Evolutionary conservation across 1,140 invertebrate species (phyloP).

Genomic region (Scaptomyza montana): DNA sequence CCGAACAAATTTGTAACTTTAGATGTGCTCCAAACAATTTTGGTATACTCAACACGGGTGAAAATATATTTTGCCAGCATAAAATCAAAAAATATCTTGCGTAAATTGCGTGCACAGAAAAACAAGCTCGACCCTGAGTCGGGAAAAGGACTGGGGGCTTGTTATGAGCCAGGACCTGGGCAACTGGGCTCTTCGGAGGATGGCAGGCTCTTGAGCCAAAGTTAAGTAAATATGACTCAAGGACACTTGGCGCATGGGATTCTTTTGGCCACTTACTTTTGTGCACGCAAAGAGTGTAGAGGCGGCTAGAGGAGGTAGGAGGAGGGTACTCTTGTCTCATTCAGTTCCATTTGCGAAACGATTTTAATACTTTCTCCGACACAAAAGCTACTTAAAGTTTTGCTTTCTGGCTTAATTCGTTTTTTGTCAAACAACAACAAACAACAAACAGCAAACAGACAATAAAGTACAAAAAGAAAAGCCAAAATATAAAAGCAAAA

Average conservation of each 20-base stretch:
- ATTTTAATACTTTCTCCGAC: constrained; percentile 75
- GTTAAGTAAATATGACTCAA: constrained; percentile 81
- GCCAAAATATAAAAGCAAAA: constrained; percentile 50
- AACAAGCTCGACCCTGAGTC: constrained; percentile 10
- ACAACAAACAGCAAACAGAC: constrained; percentile 57
- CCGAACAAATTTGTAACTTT: constrained; percentile 37
- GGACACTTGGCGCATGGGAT: constrained; percentile 71
- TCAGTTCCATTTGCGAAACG: constrained; percentile 60
- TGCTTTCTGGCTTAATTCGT: constrained; percentile 69
- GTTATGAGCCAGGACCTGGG: background rate
- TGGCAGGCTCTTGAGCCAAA: constrained; percentile 58
- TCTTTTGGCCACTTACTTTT: constrained; percentile 74
- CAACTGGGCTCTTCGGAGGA: background rate
- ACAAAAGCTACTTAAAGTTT: constrained; percentile 81
- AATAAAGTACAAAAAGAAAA: constrained; percentile 32
- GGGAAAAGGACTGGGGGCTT: background rate
- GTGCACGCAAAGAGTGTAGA: constrained; percentile 26
- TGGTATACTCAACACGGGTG: constrained; percentile 34
- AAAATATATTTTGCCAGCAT: too few species aligned
- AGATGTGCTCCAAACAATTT: constrained; percentile 25
- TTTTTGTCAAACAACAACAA: constrained; percentile 72
- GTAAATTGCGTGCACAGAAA: constrained; percentile 53
- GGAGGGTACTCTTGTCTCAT: constrained; percentile 12
- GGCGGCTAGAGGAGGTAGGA: background rate
- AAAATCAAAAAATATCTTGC: constrained; percentile 53